A percentile compares a stretch with the other conserved stretches of the same genome.
Conservation (phyloP, 2,797 vertebrate genomes). For the Anguilla megastoma region DNA sequence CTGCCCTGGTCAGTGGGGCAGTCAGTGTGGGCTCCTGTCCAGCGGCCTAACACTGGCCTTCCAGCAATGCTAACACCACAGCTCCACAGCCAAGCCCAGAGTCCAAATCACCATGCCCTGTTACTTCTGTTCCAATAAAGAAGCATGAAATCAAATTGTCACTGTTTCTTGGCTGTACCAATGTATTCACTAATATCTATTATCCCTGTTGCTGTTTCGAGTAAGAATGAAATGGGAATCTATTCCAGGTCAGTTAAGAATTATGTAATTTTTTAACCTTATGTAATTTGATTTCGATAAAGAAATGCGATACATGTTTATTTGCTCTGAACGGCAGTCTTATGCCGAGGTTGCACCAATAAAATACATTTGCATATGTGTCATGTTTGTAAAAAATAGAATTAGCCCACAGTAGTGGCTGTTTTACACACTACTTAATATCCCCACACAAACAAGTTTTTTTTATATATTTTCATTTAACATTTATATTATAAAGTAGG, state of each 20-base stretch:
- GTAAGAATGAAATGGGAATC: not conserved
- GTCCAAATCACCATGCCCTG: not conserved
- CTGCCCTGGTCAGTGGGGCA: slow-evolving; percentile 83
- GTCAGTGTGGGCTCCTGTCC: slow-evolving; percentile 88
- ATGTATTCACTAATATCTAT: slow-evolving; percentile 5
- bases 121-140: slow-evolving; percentile 22
- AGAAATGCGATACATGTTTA: not conserved
- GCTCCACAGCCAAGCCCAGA: not conserved
- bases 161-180: slow-evolving; percentile 16
- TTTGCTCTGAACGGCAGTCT: not conserved
- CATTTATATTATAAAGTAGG: not conserved
- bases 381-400: not conserved
- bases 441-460: not conserved
- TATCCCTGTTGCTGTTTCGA: not conserved
- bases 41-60: slow-evolving; percentile 64
- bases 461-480: not conserved
- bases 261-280: not conserved
- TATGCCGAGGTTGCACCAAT: not conserved
- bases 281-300: not conserved
- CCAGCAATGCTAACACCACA: not conserved
- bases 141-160: slow-evolving; percentile 21
- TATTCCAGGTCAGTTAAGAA: not conserved
- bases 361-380: slow-evolving; percentile 3
- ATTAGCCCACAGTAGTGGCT: not conserved
- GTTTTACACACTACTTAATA: not conserved